phyloP scores from a whole-genome alignment of 2,113 vertebrate genomes.

The Amazona vittata region DNA sequence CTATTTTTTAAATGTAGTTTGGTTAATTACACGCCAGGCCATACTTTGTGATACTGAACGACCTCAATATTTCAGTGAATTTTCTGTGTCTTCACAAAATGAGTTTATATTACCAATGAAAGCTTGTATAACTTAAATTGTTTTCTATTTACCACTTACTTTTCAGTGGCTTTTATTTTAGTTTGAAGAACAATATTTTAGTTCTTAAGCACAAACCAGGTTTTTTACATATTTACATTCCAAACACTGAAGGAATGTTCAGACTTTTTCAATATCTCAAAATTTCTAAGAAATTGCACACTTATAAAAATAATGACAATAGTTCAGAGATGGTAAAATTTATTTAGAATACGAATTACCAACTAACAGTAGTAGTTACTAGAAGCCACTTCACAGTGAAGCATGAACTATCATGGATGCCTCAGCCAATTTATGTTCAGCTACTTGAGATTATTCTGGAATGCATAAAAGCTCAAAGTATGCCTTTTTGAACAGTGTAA shows the following conservation, averaged over 20 bases:
- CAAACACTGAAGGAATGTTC: neutral
- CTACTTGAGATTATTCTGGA: neutral
- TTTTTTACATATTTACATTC: neutral
- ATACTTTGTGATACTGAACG: neutral
- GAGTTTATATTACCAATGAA: neutral
- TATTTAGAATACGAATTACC: neutral
- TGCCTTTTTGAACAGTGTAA: neutral
- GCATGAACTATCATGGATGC: neutral
- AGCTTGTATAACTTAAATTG: neutral
- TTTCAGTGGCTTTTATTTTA: neutral
- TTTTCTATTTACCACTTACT: neutral
- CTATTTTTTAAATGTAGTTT: neutral
- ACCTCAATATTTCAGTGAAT: neutral
- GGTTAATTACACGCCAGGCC: neutral
- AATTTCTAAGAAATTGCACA: neutral
- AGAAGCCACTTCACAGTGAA: neutral
- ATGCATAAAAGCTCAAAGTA: neutral
- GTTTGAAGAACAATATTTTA: neutral
- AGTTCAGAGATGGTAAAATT: neutral
- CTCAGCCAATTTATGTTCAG: neutral
- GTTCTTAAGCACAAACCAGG: neutral
- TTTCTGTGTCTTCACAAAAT: neutral
- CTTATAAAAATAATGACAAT: neutral
- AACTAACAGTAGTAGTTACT: neutral
- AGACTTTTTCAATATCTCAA: neutral